These are phyloP conservation scores for Muscicapa adusta DNA, from an alignment of 2,113 vertebrate species.

Conservation along the genomic window DNA sequence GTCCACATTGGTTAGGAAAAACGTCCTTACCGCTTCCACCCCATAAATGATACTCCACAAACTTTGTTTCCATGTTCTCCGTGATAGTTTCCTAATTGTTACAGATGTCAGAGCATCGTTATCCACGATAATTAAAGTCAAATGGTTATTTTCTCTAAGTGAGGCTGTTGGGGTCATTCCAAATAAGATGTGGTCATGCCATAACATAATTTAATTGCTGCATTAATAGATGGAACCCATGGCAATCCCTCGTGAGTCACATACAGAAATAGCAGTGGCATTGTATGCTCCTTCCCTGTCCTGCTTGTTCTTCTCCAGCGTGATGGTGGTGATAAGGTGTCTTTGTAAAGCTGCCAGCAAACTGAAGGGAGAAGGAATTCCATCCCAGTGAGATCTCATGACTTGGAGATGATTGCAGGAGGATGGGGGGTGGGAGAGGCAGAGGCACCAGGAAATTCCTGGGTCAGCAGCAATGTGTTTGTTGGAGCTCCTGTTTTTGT, in stretches of 20 bases:
- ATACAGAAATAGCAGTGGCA: not conserved
- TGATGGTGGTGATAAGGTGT: not conserved
- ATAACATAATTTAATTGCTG: not conserved
- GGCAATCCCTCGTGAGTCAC: not conserved
- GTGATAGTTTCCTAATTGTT: not conserved
- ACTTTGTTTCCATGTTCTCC: not conserved
- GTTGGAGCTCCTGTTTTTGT: not conserved
- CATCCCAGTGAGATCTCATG: not conserved
- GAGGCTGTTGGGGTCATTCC: not conserved
- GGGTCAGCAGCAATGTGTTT: not conserved
- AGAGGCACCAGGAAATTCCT: not conserved
- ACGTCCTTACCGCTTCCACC: not conserved
- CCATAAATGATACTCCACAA: not conserved
- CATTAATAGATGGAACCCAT: not conserved
- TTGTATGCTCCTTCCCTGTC: not conserved
- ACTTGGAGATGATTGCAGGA: not conserved
- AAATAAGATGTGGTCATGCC: not conserved
- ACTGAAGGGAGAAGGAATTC: not conserved
- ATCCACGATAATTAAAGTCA: fast-evolving
- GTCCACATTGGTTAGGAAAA: not conserved
- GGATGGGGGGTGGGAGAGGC: not conserved
- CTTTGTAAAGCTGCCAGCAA: not conserved
- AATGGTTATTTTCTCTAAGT: not conserved
- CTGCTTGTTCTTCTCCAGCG: not conserved
- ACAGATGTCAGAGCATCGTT: not conserved